Percentiles rank a stretch among this genome's conserved stretches.
Evolutionary conservation across 2,888 invertebrate species (phyloP).

Genomic region (Leptothorax acervorum): DNA sequence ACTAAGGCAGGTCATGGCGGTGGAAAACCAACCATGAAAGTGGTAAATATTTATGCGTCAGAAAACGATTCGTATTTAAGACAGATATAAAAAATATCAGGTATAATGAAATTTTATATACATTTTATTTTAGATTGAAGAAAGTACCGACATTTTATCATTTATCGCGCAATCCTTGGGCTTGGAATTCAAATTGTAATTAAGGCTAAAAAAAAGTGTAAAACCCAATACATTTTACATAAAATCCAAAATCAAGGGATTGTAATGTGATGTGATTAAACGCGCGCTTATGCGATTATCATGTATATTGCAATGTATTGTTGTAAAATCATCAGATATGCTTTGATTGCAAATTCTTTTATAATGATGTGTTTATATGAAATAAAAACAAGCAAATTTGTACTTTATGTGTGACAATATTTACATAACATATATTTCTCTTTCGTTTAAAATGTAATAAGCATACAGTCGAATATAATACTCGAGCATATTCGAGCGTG

Average conservation of each 20-base stretch:
- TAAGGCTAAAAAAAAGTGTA: not conserved
- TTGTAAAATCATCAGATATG: slow-evolving; percentile 30
- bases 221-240: slow-evolving; percentile 33
- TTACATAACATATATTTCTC: not conserved
- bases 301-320: slow-evolving; percentile 45
- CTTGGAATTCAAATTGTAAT: slow-evolving; percentile 87
- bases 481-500: not conserved
- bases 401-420: slow-evolving; percentile 10
- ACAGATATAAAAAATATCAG: not conserved
- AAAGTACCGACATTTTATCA: slow-evolving; percentile 95
- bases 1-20: slow-evolving; percentile 98
- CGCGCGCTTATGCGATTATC: slow-evolving; percentile 26
- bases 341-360: slow-evolving; percentile 59
- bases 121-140: slow-evolving; percentile 92
- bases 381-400: slow-evolving; percentile 56
- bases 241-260: slow-evolving; percentile 54
- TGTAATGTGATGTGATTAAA: slow-evolving; percentile 40
- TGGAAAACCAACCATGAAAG: slow-evolving; percentile 98
- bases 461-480: not conserved
- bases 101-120: slow-evolving; percentile 1
- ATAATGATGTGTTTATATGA: slow-evolving; percentile 53
- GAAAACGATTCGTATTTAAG: slow-evolving; percentile 10
- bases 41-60: slow-evolving; percentile 87
- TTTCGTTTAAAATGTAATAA: not conserved
- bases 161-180: slow-evolving; percentile 92